Evolutionary conservation across 2,113 vertebrate species (phyloP).

Genomic region (Anarhynchus alexandrinus): DNA sequence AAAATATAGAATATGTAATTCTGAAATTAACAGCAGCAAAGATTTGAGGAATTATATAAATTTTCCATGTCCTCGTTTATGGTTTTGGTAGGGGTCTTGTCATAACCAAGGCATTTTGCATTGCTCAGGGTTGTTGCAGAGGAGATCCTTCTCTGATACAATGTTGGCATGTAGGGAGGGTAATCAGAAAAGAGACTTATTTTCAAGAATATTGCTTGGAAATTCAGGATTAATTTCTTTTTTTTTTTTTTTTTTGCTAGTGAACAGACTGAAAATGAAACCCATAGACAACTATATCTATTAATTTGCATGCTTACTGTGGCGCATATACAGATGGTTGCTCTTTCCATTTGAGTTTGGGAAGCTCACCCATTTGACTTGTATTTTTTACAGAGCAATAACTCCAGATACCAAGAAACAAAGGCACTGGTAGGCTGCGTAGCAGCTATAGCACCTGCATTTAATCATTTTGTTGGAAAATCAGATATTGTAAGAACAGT

Average conservation of each 20-base stretch:
- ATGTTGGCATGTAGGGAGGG: background rate
- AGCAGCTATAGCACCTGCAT: background rate
- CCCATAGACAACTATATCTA: background rate
- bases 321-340: background rate
- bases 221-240: background rate
- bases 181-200: background rate
- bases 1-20: background rate
- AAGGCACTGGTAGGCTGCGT: accelerated
- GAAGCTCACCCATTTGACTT: background rate
- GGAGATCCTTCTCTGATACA: background rate
- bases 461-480: background rate
- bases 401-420: background rate
- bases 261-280: background rate
- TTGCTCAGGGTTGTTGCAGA: background rate
- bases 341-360: background rate
- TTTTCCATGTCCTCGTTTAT: background rate
- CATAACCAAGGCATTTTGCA: background rate
- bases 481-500: background rate
- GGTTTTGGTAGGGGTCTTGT: background rate
- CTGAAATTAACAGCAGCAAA: background rate
- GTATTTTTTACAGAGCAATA: background rate
- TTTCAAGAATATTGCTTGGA: background rate
- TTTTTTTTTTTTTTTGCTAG: background rate
- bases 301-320: background rate
- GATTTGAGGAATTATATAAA: background rate